phyloP scores from a whole-genome alignment of 2,113 vertebrate genomes.

The Cichladusa arquata region DNA sequence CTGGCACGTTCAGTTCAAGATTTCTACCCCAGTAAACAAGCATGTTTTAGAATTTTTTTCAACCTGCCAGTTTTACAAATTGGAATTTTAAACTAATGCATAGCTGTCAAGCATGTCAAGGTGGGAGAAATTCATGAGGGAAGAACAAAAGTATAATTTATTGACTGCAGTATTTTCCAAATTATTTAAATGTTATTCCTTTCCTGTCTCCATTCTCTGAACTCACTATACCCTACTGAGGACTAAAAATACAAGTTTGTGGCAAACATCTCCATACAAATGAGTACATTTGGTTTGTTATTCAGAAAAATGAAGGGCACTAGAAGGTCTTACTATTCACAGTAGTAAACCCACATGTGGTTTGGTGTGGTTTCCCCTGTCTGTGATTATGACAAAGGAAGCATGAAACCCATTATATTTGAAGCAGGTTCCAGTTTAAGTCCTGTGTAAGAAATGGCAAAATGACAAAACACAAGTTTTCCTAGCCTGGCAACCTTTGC shows the following conservation, averaged over 20 bases:
- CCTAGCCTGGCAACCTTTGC: neutral
- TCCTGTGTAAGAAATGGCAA: neutral
- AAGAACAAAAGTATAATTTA: constrained; percentile 40
- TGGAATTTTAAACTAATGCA: constrained; percentile 6
- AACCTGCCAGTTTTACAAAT: constrained; percentile 10
- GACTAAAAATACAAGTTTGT: neutral
- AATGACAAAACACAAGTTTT: rapidly evolving
- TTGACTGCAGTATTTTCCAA: neutral
- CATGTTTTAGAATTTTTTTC: neutral
- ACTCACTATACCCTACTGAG: neutral
- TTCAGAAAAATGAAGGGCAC: neutral
- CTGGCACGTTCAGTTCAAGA: neutral
- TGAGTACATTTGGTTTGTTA: neutral
- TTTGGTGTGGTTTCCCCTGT: neutral
- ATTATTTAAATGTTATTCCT: constrained; percentile 39
- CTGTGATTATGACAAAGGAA: neutral
- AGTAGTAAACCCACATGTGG: neutral
- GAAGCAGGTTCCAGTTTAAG: neutral
- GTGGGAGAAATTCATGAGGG: constrained; percentile 3
- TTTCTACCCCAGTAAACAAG: neutral
- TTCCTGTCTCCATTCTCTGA: neutral
- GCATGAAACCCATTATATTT: neutral
- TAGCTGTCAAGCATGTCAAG: constrained; percentile 13
- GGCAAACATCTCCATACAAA: neutral
- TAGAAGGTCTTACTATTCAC: neutral